phyloP scores from a whole-genome alignment of 1,140 invertebrate genomes.

The Lasioglossum baleicum region DNA sequence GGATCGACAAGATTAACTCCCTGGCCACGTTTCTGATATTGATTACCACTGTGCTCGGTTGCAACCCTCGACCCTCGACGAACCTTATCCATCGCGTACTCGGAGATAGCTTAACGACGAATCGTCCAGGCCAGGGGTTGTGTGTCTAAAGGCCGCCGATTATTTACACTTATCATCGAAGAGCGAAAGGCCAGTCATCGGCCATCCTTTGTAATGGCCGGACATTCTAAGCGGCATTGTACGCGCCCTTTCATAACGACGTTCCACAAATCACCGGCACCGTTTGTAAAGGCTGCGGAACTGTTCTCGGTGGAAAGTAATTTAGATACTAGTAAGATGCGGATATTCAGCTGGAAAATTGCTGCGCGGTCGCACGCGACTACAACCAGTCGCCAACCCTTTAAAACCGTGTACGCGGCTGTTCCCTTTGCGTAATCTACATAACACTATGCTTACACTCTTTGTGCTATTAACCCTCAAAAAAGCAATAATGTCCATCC shows the following conservation, averaged over 20 bases:
- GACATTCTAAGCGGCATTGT: background rate
- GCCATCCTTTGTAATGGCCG: background rate
- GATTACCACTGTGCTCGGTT: too few relatives aligned
- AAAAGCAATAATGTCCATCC: too few relatives aligned
- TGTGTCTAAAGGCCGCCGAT: constrained; percentile 34
- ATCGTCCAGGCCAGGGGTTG: background rate
- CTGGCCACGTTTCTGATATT: too few relatives aligned
- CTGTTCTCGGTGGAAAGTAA: constrained; percentile 20
- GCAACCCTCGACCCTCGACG: background rate
- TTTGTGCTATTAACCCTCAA: too few relatives aligned
- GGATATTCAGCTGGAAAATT: constrained; percentile 22
- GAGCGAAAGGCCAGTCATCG: background rate
- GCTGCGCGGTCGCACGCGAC: constrained; percentile 12
- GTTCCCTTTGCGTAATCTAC: constrained; percentile 15
- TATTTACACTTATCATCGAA: constrained; percentile 43
- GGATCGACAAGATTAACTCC: too few relatives aligned
- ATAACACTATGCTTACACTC: background rate
- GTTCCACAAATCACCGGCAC: background rate
- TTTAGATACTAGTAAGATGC: constrained; percentile 24
- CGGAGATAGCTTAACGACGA: constrained; percentile 49
- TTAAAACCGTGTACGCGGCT: background rate
- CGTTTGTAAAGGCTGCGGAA: background rate
- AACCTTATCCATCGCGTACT: constrained; percentile 19
- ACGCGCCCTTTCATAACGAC: constrained; percentile 2
- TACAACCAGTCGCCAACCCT: constrained; percentile 12